Evolutionary conservation across 2,888 invertebrate species (phyloP).

Genomic region (Labia minor): DNA sequence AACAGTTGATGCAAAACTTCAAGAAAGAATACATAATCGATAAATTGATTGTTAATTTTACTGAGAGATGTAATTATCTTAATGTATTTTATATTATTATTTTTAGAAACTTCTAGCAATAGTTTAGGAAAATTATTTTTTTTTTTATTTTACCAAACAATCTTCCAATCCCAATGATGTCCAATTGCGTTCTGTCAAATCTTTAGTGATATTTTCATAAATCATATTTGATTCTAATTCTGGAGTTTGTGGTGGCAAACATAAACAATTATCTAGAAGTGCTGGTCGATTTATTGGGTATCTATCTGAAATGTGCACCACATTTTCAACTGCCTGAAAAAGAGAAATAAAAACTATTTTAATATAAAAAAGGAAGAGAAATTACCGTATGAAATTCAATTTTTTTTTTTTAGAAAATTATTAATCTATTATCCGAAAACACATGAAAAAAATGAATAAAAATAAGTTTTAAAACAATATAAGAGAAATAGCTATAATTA

Average conservation of each 20-base stretch:
- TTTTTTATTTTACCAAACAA: no score
- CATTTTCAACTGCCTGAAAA: constrained; percentile 82
- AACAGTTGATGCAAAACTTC: no score
- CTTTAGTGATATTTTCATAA: constrained; percentile 36
- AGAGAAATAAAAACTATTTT: constrained; percentile 21
- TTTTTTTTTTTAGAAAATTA: constrained; percentile 6
- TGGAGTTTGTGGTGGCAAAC: constrained; percentile 48
- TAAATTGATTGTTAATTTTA: no score
- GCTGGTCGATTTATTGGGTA: constrained; percentile 56
- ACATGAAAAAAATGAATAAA: neutral
- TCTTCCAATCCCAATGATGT: constrained; percentile 50
- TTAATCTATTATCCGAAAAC: constrained; percentile 8
- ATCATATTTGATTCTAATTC: constrained; percentile 48
- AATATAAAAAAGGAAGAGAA: neutral
- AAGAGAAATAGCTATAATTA: no score
- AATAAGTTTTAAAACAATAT: no score
- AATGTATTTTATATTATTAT: no score
- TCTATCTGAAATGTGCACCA: constrained; percentile 72
- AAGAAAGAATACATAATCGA: no score
- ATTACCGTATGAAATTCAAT: neutral
- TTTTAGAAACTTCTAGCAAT: no score
- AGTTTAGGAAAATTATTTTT: no score
- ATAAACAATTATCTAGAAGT: constrained; percentile 54
- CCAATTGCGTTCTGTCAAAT: constrained; percentile 53
- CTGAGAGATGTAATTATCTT: no score